Evolutionary conservation across 2,888 invertebrate species (phyloP), one percentile per base, ranked within the genome.

Genomic region (Drosophila testacea): DNA sequence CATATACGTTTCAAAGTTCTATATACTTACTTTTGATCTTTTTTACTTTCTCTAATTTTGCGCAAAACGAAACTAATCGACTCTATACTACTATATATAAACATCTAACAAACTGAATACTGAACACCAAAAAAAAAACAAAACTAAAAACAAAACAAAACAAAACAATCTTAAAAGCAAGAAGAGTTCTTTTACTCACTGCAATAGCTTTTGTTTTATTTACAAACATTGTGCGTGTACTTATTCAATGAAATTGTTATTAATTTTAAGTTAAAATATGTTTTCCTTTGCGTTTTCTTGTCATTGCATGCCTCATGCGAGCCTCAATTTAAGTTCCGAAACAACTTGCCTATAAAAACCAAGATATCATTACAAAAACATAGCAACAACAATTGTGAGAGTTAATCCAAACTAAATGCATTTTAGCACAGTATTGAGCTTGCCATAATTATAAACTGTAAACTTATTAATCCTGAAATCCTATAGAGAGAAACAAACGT

Each of bases 171-270:
- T 54, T 32, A 44, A 63, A 63, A 90, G 89, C 87, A 91, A 85
- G 90, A 91, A 80, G 89, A 90, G 73, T 91, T 89, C 73, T 91
- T 91, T 74, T 91, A 91, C 83, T 84, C 90, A 66, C 78, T 91
- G 74, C 88, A 91, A 83, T 91, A 89, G 88, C 63, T 60, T 71
- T 62, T 46, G 34, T 55, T 52, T 59, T 62, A 73, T 32, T 41
- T 41, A 54, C 72, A 51, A 22, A 22, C 22, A 22, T 22, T 22
- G 22, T 22, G 22, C 22, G 22, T 22, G 22, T 22, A 28, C n/a
- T 42, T 42, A 47, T 54, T 64, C 54, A 68, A 65, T 63, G 39
- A 69, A 47, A 67, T 44, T 80, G 63, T 80, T 74, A 71, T 73
- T 82, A 77, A 71, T 61, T 68, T 73, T 76, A 81, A 81, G 78